Base-by-base conservation (phyloP, 1,140 invertebrate genomes). In the Lethrus apterus region DNA sequence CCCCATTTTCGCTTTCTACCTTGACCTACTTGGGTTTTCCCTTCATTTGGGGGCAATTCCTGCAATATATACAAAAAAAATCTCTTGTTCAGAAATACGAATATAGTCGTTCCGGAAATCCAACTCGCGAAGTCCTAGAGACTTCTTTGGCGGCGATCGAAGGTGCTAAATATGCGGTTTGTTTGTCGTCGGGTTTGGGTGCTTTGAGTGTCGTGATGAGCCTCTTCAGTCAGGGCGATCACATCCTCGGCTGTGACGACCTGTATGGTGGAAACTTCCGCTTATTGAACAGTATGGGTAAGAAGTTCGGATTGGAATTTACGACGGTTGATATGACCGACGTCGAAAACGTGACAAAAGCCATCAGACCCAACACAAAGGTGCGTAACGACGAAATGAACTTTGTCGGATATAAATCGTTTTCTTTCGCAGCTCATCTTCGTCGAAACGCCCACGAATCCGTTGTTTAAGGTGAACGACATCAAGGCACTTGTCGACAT, bases 371-470 rank as follows among this genome's bases (percentile, higher is more conserved):
- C 2, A 92, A 90, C 51, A 97, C 93, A 2, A 95, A 90, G 75
- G 86, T 91, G 66, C 29, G n/a, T n/a, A n/a, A n/a, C n/a, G n/a
- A n/a, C n/a, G n/a, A n/a, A n/a, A n/a, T n/a, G n/a, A n/a, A n/a
- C n/a, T n/a, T n/a, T n/a, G n/a, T n/a, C n/a, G n/a, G n/a, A n/a
- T n/a, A n/a, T n/a, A n/a, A n/a, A n/a, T n/a, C 17, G n/a, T 41
- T 10, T 33, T 34, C 29, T 15, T 33, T 51, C 50, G 9, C 44
- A 91, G 87, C 77, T 98, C 71, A 73, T 99, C 14, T 99, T 95
- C 94, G 70, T 98, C 38, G 97, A 99, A 71, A 89, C 89, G 0
- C 96, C 96, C 1, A 96, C 96, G n/a, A 99, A 99, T 75, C 97
- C 97, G 0, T 72, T 89, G 0, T 66, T 99, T 55, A 94, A 94